A percentile compares a stretch with the other conserved stretches of the same genome.
Conservation (phyloP, 2,113 vertebrate genomes). For the Seriola aureovittata region DNA sequence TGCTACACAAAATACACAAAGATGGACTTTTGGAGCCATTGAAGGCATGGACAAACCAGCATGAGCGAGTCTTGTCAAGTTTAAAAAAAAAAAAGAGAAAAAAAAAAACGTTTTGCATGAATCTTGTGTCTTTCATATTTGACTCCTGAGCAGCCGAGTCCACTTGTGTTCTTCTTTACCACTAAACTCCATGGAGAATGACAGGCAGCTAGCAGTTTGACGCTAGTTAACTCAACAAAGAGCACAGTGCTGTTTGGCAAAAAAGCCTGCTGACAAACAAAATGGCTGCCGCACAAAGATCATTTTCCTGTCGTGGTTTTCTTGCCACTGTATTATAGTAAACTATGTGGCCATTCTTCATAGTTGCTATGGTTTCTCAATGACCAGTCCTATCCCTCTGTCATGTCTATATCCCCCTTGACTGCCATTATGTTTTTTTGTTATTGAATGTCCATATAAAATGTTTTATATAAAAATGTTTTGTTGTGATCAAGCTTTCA, state of each 20-base stretch:
- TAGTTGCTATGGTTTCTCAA: conserved; percentile 81
- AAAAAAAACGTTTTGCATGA: conserved; percentile 79
- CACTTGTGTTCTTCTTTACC: conserved; percentile 66
- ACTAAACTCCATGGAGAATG: conserved; percentile 52
- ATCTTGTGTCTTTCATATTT: conserved; percentile 80
- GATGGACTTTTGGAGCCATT: conserved; percentile 64
- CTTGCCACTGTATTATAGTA: conserved; percentile 81
- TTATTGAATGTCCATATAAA: conserved; percentile 89
- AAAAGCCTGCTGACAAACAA: conserved; percentile 59
- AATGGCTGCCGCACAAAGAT: conserved; percentile 62
- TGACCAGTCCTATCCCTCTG: conserved; percentile 68
- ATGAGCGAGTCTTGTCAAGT: conserved; percentile 78
- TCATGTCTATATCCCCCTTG: conserved; percentile 75
- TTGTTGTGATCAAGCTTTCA: conserved; percentile 76
- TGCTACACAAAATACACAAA: conserved; percentile 55
- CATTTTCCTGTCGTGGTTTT: conserved; percentile 68
- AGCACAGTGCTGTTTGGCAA: conserved; percentile 74
- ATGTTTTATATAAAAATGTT: conserved; percentile 87
- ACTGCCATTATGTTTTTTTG: conserved; percentile 84
- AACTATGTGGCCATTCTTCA: conserved; percentile 79
- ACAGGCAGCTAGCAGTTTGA: conserved; percentile 65
- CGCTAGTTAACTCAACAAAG: conserved; percentile 63
- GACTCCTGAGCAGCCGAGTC: conserved; percentile 66
- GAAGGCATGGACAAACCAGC: conserved; percentile 81
- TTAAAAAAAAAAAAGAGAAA: conserved; percentile 31